These are phyloP conservation scores for Calcarius lapponicus DNA, from an alignment of 2,797 vertebrate species.

Conservation along the genomic window DNA sequence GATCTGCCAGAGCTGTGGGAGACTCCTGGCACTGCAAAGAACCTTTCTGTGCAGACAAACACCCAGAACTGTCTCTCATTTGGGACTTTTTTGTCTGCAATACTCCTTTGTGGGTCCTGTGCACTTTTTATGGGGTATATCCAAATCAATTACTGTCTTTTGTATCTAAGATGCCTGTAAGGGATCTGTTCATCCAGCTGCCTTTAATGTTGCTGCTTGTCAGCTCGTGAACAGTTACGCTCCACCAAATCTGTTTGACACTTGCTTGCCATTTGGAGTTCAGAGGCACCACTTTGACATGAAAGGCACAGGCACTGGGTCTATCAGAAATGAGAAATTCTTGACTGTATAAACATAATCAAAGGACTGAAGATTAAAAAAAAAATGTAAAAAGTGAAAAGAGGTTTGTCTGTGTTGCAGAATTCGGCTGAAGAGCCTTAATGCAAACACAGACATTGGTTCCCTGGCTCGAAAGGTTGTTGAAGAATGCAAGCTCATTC, in stretches of 20 bases:
- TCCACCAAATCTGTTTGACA: neutral
- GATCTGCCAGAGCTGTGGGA: neutral
- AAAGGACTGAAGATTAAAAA: neutral
- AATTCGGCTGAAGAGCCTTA: conserved; percentile 91
- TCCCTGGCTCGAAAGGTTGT: conserved; percentile 92
- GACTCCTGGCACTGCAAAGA: neutral
- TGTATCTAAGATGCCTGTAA: neutral
- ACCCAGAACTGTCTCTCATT: neutral
- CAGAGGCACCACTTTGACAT: neutral
- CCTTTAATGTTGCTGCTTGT: neutral
- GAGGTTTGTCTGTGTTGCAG: conserved; percentile 68
- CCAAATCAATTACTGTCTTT: neutral
- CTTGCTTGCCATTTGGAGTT: neutral
- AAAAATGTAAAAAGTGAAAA: neutral
- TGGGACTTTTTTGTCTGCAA: neutral
- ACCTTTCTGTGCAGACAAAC: neutral
- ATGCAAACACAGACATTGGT: conserved; percentile 86
- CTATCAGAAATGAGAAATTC: neutral
- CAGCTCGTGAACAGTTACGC: neutral
- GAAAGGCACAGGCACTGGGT: neutral
- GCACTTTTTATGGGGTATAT: neutral
- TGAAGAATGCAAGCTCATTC: conserved; percentile 93
- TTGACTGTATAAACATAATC: neutral
- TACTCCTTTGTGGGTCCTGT: neutral
- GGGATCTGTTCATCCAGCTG: neutral